Base-by-base conservation (phyloP, 2,113 vertebrate species). In the Pogona vitticeps region DNA sequence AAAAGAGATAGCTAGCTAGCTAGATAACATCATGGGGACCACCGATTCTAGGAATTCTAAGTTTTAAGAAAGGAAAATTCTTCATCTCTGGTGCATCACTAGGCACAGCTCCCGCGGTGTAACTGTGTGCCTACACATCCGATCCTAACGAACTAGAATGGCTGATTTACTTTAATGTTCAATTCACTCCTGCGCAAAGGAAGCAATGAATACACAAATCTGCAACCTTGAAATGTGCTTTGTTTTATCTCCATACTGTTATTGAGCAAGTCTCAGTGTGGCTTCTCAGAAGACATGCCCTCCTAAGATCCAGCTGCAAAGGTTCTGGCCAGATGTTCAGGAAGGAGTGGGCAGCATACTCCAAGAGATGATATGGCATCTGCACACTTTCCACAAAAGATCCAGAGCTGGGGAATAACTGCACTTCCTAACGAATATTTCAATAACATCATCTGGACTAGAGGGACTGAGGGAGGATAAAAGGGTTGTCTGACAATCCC, bases 301-400 rank as follows among this genome's bases (percentile, higher is more conserved):
- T 86, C 78, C 40, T 75, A 63, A 61, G 18, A 80, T 61, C 85
- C 77, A 86, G 77, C 68, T 80, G 77, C 38, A 28, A 81, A 14
- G 14, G 46, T 17, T 76, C 78, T 81, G 58, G 33, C 85, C 85
- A 86, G 78, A 81, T 86, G 85, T 86, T 52, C 85, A 81, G 85
- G 85, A 86, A 86, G 71, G 78, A 81, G 85, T 81, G 70, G 85
- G 85, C 59, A 52, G 78, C 40, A 46, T 75, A 4, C 26, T 65
- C 70, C 75, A 75, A 56, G 31, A 40, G n/a, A 76, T 81, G 61
- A 36, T 52, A 4, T 56, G 59, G 59, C n/a, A 65, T 33, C 46
- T 10, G n/a, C 71, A 38, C 70, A 56, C 67, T 81, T 73, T 75
- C 78, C 78, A 75, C 17, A 21, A 81, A 26, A 18, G 75, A 61